Base-by-base conservation (phyloP, 2,797 vertebrate genomes). In the Spea hammondii region DNA sequence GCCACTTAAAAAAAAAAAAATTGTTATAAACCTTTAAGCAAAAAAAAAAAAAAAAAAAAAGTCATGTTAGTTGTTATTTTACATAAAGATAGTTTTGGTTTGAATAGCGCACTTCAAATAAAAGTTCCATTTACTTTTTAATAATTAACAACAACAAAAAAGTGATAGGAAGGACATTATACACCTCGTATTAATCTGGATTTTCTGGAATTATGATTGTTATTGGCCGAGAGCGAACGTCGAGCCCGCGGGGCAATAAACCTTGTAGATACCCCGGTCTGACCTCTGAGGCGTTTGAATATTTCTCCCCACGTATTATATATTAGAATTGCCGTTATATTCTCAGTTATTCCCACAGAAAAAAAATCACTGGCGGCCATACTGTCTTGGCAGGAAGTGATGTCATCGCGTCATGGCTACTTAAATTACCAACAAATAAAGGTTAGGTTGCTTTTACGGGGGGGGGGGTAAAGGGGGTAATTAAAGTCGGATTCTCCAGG, bases 1-100 rank as follows among this genome's bases (percentile, higher is more conserved):
- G 45, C 73, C 69, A 77, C 69, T 72, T 72, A 81, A 66, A 80
- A 76, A 79, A 81, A 66, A 75, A 72, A 74, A 75, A 70, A 59
- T 17, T 53, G 64, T 12, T 72, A n/a, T 17, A 78, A 78, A 54
- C 60, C 14, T 8, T 53, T 46, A 76, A 79, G 74, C 74, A 62
- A 64, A 32, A 32, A 32, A 32, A 32, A 32, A 32, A 32, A 32
- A 32, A 32, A 32, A 32, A 32, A 32, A 1, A 32, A 14, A 68
- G 13, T 45, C 10, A 4, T 48, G 79, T 81, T 81, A 81, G 79
- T 77, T 51, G 68, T 60, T 66, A 77, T 62, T 77, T 72, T 81
- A 77, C 79, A 77, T 54, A 70, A 68, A 46, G 13, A 48, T 75
- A 51, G 48, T 50, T 32, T 76, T 69, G 50, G 32, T 74, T 80